phyloP scores from a whole-genome alignment of 2,888 invertebrate genomes.

The Synergus itoensis region DNA sequence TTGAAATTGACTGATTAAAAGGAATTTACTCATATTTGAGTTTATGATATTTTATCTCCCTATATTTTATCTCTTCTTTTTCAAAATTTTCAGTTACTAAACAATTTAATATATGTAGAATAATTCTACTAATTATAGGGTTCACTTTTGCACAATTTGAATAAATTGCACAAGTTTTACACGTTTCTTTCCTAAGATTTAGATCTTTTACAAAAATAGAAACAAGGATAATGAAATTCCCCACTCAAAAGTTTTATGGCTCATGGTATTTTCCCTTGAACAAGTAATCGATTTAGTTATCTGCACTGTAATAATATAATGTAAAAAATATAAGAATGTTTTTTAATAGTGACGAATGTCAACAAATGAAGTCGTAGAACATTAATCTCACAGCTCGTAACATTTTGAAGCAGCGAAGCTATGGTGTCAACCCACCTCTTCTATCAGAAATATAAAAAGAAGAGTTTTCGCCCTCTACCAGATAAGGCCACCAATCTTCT shows the following conservation, averaged over 20 bases:
- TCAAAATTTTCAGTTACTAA: neutral
- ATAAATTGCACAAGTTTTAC: neutral
- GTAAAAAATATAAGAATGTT: neutral
- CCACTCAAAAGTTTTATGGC: neutral
- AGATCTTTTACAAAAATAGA: neutral
- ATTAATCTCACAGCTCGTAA: conserved; percentile 27
- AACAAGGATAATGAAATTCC: neutral
- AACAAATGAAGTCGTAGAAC: conserved; percentile 1
- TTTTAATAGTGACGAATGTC: neutral
- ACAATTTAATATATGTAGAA: neutral
- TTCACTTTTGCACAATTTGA: neutral
- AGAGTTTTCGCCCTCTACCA: conserved; percentile 26
- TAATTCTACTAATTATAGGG: neutral
- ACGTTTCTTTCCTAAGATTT: neutral
- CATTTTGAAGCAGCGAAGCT: conserved; percentile 33
- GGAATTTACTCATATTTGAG: neutral
- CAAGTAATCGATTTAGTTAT: neutral
- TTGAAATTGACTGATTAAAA: neutral
- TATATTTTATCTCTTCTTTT: neutral
- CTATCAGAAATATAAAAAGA: conserved; percentile 36
- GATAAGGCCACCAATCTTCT: conserved; percentile 26
- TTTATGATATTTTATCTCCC: neutral
- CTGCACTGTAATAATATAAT: neutral
- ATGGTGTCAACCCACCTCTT: conserved; percentile 28
- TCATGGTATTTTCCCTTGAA: neutral